phyloP scores from a whole-genome alignment of 2,113 vertebrate genomes.

The Danionella cerebrum region DNA sequence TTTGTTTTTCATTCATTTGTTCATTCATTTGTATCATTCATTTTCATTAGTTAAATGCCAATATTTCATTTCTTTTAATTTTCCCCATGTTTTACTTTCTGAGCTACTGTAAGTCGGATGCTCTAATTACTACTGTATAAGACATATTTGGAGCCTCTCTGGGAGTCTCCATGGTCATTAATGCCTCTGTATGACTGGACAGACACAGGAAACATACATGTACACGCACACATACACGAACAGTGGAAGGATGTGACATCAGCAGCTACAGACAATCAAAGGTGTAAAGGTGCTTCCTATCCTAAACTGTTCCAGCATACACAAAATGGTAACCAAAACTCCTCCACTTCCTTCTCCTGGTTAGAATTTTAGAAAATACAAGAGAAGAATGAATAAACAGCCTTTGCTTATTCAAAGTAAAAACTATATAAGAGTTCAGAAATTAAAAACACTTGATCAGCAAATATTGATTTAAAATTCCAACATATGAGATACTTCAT shows the following conservation, averaged over 20 bases:
- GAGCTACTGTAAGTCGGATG: too few relatives aligned
- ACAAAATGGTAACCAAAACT: slow-evolving; percentile 84
- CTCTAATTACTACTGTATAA: slow-evolving; percentile 41
- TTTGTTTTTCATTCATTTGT: too few relatives aligned
- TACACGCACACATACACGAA: slow-evolving; percentile 42
- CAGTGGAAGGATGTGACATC: slow-evolving; percentile 90
- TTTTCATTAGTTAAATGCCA: too few relatives aligned
- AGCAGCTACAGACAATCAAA: slow-evolving; percentile 93
- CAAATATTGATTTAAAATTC: too few relatives aligned
- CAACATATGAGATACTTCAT: too few relatives aligned
- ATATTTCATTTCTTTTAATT: too few relatives aligned
- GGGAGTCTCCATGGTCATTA: slow-evolving; percentile 36
- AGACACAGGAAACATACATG: slow-evolving; percentile 82
- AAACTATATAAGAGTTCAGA: too few relatives aligned
- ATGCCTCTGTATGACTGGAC: slow-evolving; percentile 58
- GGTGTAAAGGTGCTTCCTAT: slow-evolving; percentile 98
- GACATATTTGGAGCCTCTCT: slow-evolving; percentile 40
- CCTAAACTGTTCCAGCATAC: slow-evolving; percentile 83
- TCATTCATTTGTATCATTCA: too few relatives aligned
- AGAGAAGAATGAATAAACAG: slow-evolving; percentile 27
- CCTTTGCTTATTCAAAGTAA: too few relatives aligned
- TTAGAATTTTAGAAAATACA: slow-evolving; percentile 24
- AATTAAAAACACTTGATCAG: too few relatives aligned
- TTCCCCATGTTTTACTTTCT: too few relatives aligned
- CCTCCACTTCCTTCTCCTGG: slow-evolving; percentile 64